Evolutionary conservation across 2,113 vertebrate genomes (phyloP).

Genomic region (Hystrix brachyura): DNA sequence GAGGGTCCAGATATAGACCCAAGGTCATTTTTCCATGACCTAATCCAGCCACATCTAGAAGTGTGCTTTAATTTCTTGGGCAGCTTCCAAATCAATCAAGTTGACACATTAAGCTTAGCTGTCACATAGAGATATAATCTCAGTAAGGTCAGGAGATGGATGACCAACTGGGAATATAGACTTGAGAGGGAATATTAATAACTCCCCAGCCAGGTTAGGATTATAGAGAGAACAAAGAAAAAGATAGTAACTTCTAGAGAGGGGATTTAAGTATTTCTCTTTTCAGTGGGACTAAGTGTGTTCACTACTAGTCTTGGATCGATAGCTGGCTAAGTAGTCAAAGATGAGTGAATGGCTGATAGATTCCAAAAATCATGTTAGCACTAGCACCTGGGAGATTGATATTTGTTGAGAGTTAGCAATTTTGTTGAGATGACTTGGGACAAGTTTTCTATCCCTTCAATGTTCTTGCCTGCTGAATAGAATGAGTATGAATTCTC

Average conservation of each 20-base stretch:
- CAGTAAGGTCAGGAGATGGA: background rate
- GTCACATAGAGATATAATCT: background rate
- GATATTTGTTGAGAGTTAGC: background rate
- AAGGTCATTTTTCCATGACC: background rate
- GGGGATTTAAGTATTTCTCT: background rate
- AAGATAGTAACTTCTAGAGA: background rate
- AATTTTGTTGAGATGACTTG: background rate
- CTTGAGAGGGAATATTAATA: background rate
- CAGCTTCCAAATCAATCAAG: background rate
- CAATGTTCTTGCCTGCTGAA: background rate
- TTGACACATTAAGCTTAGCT: background rate
- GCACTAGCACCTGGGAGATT: background rate
- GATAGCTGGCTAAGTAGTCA: background rate
- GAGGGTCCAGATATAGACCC: background rate
- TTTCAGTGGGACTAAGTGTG: background rate
- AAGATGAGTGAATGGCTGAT: background rate
- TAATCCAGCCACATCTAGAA: background rate
- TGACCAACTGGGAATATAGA: background rate
- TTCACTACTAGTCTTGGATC: background rate
- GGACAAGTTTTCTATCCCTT: background rate
- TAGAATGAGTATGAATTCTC: constrained; percentile 38
- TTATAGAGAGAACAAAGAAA: background rate
- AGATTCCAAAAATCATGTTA: background rate
- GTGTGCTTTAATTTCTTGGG: background rate
- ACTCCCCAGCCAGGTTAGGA: background rate